Conservation (phyloP, 2,797 vertebrate species). For the Hyperoplus immaculatus region DNA sequence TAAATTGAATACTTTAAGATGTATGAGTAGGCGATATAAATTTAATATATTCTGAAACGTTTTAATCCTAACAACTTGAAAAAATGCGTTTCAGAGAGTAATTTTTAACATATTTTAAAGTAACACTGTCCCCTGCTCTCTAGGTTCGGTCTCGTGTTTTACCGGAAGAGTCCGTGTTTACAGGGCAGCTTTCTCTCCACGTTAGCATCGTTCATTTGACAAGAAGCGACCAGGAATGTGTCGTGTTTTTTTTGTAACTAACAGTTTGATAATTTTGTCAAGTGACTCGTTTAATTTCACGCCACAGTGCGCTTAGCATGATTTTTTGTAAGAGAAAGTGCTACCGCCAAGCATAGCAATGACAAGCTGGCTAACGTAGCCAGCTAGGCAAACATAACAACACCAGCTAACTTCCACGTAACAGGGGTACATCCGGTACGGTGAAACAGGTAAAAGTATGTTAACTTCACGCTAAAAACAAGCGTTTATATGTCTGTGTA, state of each 20-base stretch:
- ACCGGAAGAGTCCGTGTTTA: slow-evolving; percentile 84
- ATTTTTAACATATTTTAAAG: not conserved
- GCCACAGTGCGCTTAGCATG: slow-evolving; percentile 16
- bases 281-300: not conserved
- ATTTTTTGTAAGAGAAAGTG: slow-evolving; percentile 22
- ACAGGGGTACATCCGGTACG: not conserved
- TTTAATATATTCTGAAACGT: accelerated
- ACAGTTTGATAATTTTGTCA: not conserved
- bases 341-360: slow-evolving; percentile 53
- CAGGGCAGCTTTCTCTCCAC: slow-evolving; percentile 51
- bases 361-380: slow-evolving; percentile 75
- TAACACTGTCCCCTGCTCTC: accelerated
- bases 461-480: not conserved
- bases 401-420: slow-evolving; percentile 51
- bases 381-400: slow-evolving; percentile 38
- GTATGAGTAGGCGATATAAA: accelerated
- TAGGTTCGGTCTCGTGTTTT: slow-evolving; percentile 70
- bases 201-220: slow-evolving; percentile 45
- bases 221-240: not conserved
- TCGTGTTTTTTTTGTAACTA: not conserved
- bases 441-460: slow-evolving; percentile 44
- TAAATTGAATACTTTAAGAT: no score
- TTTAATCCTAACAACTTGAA: accelerated
- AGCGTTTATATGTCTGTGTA: not conserved
- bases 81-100: accelerated